These are phyloP conservation scores for Eulemur macaco DNA, from an alignment of 2,113 vertebrate genomes.

Conservation along the genomic window DNA sequence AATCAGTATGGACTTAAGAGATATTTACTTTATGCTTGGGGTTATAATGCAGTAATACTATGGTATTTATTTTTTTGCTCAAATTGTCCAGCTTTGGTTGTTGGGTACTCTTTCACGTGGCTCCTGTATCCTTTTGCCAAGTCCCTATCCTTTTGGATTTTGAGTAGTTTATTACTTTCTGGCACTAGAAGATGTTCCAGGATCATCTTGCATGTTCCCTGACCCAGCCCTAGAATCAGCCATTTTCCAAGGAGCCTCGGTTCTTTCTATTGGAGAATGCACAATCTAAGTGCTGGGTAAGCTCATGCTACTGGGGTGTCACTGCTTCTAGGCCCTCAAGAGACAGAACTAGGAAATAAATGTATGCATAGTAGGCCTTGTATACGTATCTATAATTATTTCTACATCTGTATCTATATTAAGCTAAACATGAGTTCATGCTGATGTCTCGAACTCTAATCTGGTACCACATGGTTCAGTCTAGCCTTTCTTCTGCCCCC, in stretches of 20 bases:
- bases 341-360: conserved; percentile 11
- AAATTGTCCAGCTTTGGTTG: conserved; percentile 6
- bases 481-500: background rate
- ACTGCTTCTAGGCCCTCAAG: background rate
- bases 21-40: background rate
- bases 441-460: conserved; percentile 14
- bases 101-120: background rate
- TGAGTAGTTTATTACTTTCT: conserved; percentile 5
- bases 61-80: background rate
- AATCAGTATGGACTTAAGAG: background rate
- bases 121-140: background rate
- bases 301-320: background rate
- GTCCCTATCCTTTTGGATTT: background rate
- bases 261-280: background rate
- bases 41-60: background rate
- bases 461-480: background rate
- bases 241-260: background rate
- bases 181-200: background rate
- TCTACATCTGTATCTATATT: background rate
- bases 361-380: background rate
- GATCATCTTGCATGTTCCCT: background rate
- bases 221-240: background rate
- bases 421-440: conserved; percentile 6
- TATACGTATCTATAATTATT: background rate
- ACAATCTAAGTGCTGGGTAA: background rate